Percentiles rank a stretch among this genome's conserved stretches.
These are phyloP conservation scores for Mus minutoides DNA, from an alignment of 2,797 vertebrate genomes.

Conservation along the genomic window DNA sequence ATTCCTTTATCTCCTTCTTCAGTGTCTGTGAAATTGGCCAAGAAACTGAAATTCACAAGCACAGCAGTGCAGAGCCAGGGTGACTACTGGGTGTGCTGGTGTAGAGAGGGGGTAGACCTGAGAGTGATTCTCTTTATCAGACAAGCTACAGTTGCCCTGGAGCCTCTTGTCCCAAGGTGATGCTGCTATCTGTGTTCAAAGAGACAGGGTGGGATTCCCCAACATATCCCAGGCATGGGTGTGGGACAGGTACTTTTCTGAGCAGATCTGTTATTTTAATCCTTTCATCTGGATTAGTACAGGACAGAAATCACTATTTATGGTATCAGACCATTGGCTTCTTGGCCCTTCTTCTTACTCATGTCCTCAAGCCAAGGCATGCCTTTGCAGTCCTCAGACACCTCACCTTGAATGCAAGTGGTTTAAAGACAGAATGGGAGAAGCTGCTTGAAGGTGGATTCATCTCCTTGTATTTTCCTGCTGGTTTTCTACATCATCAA, in stretches of 20 bases:
- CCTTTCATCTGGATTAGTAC: not conserved
- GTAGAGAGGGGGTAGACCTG: fast-evolving
- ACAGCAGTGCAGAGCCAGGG: fast-evolving
- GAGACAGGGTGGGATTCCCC: too few relatives aligned
- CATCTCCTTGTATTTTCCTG: not conserved
- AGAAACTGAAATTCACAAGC: not conserved
- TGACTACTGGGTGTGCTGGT: fast-evolving
- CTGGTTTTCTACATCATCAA: slow-evolving; percentile 5
- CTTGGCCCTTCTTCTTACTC: not conserved
- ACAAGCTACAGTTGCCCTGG: fast-evolving
- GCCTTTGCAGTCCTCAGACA: not conserved
- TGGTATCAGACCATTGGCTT: not conserved
- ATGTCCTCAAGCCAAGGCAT: not conserved
- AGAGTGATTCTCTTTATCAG: not conserved
- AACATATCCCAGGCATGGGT: fast-evolving
- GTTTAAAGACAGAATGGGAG: not conserved
- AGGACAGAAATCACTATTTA: not conserved
- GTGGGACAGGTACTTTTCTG: not conserved
- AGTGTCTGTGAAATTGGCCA: not conserved
- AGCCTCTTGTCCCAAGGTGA: not conserved
- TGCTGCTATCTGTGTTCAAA: fast-evolving
- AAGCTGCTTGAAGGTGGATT: not conserved
- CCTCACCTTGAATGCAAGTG: not conserved
- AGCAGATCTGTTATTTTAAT: not conserved
- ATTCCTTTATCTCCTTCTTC: not conserved